Conservation (phyloP, 2,113 vertebrate genomes). For the Bagarius yarrelli region DNA sequence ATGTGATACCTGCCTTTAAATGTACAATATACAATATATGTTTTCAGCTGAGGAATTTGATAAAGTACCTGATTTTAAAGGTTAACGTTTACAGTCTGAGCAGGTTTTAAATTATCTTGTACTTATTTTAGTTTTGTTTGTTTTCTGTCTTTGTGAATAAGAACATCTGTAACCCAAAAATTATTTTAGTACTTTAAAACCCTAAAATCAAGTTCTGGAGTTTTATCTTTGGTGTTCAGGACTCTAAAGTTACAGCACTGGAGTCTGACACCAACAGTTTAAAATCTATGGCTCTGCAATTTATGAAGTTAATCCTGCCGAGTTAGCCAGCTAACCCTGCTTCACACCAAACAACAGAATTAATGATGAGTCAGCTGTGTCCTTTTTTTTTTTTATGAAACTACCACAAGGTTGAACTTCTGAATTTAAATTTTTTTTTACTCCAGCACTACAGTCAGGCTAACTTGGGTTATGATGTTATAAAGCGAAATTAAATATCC, state of each 20-base stretch:
- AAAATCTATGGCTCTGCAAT: background rate
- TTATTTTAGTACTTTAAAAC: background rate
- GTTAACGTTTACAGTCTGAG: background rate
- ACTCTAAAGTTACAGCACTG: background rate
- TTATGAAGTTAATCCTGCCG: background rate
- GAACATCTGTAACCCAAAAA: background rate
- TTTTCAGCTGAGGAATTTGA: background rate
- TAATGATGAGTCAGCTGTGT: background rate
- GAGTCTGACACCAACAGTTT: background rate
- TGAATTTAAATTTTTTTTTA: background rate
- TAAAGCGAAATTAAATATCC: conserved; percentile 31
- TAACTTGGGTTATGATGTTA: background rate
- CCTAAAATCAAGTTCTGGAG: background rate
- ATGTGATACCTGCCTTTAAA: background rate
- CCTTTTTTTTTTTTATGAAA: background rate
- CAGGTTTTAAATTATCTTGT: background rate
- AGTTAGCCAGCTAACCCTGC: conserved; percentile 39
- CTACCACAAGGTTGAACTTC: background rate
- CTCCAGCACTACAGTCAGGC: conserved; percentile 6
- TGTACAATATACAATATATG: background rate
- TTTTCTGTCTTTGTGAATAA: background rate
- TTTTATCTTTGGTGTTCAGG: background rate
- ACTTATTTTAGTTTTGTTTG: background rate
- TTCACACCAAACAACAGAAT: background rate
- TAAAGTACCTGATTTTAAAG: background rate